These are phyloP conservation scores for Stegana nigrithorax DNA, from an alignment of 2,888 invertebrate genomes.

Conservation along the genomic window DNA sequence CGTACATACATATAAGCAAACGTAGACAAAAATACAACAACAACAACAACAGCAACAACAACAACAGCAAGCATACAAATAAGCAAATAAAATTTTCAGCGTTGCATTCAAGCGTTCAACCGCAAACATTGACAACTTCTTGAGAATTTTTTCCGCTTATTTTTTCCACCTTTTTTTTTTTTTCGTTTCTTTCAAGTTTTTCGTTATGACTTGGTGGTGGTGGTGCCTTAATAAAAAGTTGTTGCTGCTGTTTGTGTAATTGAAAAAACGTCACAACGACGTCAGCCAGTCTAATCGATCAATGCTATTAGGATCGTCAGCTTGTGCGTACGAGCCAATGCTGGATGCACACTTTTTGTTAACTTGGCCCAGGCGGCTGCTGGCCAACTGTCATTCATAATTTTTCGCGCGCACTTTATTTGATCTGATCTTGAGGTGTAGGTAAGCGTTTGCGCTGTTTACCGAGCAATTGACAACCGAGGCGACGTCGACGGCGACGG, in stretches of 20 bases:
- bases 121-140: constrained; percentile 57
- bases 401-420: constrained; percentile 35
- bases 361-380: constrained; percentile 17
- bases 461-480: constrained; percentile 41
- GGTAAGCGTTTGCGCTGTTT: constrained; percentile 58
- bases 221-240: no score
- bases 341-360: no score
- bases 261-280: constrained; percentile 1
- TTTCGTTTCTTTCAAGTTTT: constrained; percentile 27
- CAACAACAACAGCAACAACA: constrained; percentile 33
- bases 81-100: constrained; percentile 29
- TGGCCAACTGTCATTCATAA: constrained; percentile 46
- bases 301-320: constrained; percentile 18
- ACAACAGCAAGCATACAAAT: constrained; percentile 31
- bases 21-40: no score
- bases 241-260: not conserved
- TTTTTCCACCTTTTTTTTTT: constrained; percentile 7
- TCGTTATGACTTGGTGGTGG: no score
- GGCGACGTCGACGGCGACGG: no score
- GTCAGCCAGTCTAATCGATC: constrained; percentile 43
- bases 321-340: not conserved
- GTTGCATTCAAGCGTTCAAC: constrained; percentile 55
- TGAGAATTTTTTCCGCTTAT: constrained; percentile 43
- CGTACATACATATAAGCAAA: no score
- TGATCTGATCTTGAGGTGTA: no score